Base-by-base conservation (phyloP, 2,797 vertebrate genomes). In the Enteromius thamalakanensis region DNA sequence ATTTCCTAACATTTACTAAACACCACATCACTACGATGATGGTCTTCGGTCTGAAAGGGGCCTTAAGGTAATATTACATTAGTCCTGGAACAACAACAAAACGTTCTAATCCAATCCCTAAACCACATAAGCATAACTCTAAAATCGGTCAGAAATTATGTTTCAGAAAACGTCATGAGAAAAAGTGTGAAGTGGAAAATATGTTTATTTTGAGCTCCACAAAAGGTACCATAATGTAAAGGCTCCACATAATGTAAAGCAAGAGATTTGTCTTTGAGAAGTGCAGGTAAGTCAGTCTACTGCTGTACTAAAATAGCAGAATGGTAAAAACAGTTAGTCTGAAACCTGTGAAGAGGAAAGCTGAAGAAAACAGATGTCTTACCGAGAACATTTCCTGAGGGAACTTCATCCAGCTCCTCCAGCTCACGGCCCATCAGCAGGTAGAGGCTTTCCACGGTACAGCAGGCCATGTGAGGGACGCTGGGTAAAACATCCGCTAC, bases 381-480 rank as follows among this genome's bases (percentile, higher is more conserved):
- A 99, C 98, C 97, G 1, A 99, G 92, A 72, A 99, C 95, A 7
- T 99, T 99, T 86, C 98, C 98, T 1, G 96, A 92, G 67, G 96
- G 97, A 12, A 99, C 97, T 89, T 97, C 95, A 12, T 97, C 92
- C 34, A 99, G 93, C 9, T 96, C 95, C 83, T 99, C 96, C 37
- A 99, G 95, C 86, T 98, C 98, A 79, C 96, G 92, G 45, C 98
- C 98, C 98, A 99, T 99, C 67, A 99, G 93, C 76, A 99, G 93
- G 86, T 97, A 99, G 21, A 99, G 93, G 83, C 81, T 94, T 37
- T 96, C 95, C 90, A 97, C 53, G 0, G 94, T 93, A 62, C 96
- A 97, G 82, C 93, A 93, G 1, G 94, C 89, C 93, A 99, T 91
- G 84, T 99, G 96, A 64, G 97, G 96, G 0, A 98, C 76, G 0